A percentile compares a stretch with the other conserved stretches of the same genome.
These are phyloP conservation scores for Sericinus montela DNA, from an alignment of 2,888 invertebrate species.

Conservation along the genomic window DNA sequence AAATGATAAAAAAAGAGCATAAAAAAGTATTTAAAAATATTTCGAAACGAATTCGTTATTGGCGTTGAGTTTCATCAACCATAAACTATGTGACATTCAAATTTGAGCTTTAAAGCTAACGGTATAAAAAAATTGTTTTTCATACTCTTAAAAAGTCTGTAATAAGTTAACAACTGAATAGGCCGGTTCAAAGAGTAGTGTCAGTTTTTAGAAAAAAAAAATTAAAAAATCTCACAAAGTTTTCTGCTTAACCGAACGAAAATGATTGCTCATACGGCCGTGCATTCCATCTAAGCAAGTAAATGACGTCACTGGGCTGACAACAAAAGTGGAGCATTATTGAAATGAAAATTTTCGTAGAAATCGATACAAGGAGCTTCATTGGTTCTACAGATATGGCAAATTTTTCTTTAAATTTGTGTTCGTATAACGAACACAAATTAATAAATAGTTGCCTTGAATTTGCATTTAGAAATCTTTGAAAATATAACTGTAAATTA, in stretches of 20 bases:
- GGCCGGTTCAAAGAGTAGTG: constrained; percentile 35
- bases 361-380: constrained; percentile 5
- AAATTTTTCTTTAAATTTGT: too few species aligned
- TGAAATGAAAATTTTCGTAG: constrained; percentile 14
- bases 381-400: too few species aligned
- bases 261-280: constrained; percentile 34
- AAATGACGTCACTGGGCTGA: constrained; percentile 15
- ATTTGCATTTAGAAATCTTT: too few species aligned
- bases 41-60: background rate
- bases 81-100: background rate
- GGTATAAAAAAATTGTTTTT: background rate
- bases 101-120: constrained; percentile 1
- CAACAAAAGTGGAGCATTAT: constrained; percentile 18
- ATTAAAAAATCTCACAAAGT: constrained; percentile 30
- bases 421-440: too few species aligned
- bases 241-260: constrained; percentile 40
- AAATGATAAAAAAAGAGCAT: too few species aligned
- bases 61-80: background rate
- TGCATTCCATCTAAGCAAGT: constrained; percentile 17
- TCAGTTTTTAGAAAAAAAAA: constrained; percentile 33
- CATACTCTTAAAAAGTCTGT: constrained; percentile 14
- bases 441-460: too few species aligned
- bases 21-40: too few species aligned
- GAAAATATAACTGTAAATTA: too few species aligned
- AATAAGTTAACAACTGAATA: constrained; percentile 35